A percentile compares a stretch with the other conserved stretches of the same genome.
Conservation (phyloP, 2,797 vertebrate species). For the Calcarius lapponicus region DNA sequence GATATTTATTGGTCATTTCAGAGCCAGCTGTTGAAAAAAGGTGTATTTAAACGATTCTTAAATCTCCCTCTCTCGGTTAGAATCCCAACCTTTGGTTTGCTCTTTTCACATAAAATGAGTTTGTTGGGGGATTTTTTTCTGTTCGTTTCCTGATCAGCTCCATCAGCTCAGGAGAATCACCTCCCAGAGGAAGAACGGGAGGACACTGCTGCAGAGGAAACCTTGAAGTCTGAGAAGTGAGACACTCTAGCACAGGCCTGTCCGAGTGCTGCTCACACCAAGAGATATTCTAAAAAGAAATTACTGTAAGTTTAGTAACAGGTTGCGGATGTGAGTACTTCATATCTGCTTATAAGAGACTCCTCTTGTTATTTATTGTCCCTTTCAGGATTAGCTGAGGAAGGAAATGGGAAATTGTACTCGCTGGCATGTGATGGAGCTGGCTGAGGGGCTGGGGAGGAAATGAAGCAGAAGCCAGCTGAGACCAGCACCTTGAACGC, state of each 20-base stretch:
- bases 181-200: background rate
- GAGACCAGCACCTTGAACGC: background rate
- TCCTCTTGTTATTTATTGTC: background rate
- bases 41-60: background rate
- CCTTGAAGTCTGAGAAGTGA: background rate
- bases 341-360: background rate
- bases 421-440: background rate
- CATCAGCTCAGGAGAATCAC: background rate
- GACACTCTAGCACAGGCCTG: background rate
- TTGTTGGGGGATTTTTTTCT: background rate
- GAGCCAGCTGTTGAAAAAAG: background rate
- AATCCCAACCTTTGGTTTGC: background rate
- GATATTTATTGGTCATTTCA: background rate
- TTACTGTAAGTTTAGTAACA: background rate
- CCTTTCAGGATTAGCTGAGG: background rate
- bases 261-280: background rate
- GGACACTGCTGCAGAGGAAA: background rate
- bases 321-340: background rate
- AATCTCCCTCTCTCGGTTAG: background rate
- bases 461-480: background rate
- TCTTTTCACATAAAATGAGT: background rate
- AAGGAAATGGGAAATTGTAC: constrained; percentile 19
- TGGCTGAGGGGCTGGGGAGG: background rate
- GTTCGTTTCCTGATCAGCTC: background rate
- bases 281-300: background rate